Evolutionary conservation across 2,113 vertebrate genomes (phyloP), one percentile per base, ranked within the genome.

Genomic region (Apodemus speciosus): DNA sequence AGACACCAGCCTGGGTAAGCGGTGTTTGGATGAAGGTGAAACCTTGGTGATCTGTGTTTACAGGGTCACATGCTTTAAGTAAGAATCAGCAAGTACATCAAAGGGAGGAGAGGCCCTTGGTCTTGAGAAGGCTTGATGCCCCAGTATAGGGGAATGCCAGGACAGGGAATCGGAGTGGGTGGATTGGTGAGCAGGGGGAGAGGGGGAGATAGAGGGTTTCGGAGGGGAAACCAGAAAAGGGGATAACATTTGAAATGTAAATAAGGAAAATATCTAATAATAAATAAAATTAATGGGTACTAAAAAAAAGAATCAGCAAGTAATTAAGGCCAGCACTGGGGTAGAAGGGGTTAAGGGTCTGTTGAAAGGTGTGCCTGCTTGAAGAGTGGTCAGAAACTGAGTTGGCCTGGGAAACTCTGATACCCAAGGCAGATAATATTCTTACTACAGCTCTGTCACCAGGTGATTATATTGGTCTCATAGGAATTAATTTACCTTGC

Each of bases 401-500:
- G 32, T 88, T 91, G 85, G 49, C 92, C 38, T n/a, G 88, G 73
- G 88, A 94, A 88, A 66, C 77, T 86, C 68, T 92, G 92, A 76
- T 66, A 90, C 93, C 73, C 90, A 90, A 90, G 81, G 88, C 15
- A 75, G 51, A 62, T 79, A 71, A 16, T 83, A 40, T 66, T 90
- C 88, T 95, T 75, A 66, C 71, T 83, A 11, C 60, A 38, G 43
- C 51, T 91, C 90, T 92, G 62, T 90, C 92, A 73, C 71, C 49
- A 79, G 75, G 91, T 91, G 92, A 87, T 96, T 81, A 85, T 9
- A 4, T 58, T 89, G 88, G 80, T 38, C 95, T 87, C 92, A 83
- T 4, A 89, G 94, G 93, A 92, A 94, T 95, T 95, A 94, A 95
- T 95, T 96, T 95, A 79, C 27, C 56, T 92, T 85, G 46, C 16